Base-by-base conservation (phyloP, 2,888 invertebrate species). In the Ochlodes sylvanus region DNA sequence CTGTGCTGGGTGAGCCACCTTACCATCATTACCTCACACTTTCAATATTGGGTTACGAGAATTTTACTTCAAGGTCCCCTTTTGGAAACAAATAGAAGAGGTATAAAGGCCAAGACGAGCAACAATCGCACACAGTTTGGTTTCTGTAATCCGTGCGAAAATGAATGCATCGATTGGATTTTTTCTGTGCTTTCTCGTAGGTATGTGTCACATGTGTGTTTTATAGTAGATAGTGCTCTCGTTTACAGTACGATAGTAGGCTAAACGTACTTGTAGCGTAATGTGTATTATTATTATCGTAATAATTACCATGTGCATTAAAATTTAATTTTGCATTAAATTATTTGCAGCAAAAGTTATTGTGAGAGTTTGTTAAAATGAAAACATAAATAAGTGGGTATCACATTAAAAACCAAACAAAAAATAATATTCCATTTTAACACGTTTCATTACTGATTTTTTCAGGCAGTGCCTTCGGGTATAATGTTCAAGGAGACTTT, bases 21-120 rank as follows among this genome's bases (percentile, higher is more conserved):
- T 78, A 78, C 79, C 84, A 88, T 88, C 82, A 88, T 92, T 93
- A 92, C 93, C 90, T 93, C 93, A 93, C 84, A 90, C 91, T 88
- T 88, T 87, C 92, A 89, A 93, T 92, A 93, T 91, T 91, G 90
- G 90, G 89, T 91, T 92, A 93, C 93, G 89, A 92, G 91, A 90
- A 92, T 89, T 90, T 90, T 90, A 85, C 90, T 88, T 89, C 93
- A 93, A 93, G 93, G 93, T 83, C 86, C 84, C 81, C 88, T 85
- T 89, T 91, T 91, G 84, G 93, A 88, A 89, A 86, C 84, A 92
- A 91, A 92, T 89, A 92, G 87, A 82, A 81, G 87, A 83, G 87
- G 90, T 93, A 93, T 93, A 93, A 92, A 93, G 88, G 84, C 83
- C 83, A 90, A 88, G 86, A 87, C 90, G 82, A 81, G 79, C 85